These are phyloP conservation scores for Meliscaeva auricollis DNA, from an alignment of 2,888 invertebrate genomes.

Conservation along the genomic window DNA sequence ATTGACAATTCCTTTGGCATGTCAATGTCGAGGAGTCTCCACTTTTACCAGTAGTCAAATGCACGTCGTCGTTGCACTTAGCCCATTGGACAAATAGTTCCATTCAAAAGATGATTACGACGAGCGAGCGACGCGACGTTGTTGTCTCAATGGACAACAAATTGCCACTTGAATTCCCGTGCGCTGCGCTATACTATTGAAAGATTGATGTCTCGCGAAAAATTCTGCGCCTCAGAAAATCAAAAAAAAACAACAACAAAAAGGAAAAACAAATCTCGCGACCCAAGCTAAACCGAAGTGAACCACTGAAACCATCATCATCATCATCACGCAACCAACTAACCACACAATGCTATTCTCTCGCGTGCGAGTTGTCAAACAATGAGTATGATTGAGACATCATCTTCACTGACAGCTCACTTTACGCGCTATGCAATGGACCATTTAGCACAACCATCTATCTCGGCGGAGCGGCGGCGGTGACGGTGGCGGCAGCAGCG, in stretches of 20 bases:
- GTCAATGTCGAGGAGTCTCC: conserved; percentile 34
- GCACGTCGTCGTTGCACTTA: conserved; percentile 1
- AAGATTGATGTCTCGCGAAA: conserved; percentile 49
- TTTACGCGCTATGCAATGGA: conserved; percentile 58
- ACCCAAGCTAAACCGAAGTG: conserved; percentile 8
- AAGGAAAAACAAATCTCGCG: not conserved
- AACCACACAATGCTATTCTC: conserved; percentile 58
- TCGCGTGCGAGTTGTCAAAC: conserved; percentile 74
- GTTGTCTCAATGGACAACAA: conserved; percentile 64
- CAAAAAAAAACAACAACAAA: conserved; percentile 2
- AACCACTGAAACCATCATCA: conserved; percentile 24
- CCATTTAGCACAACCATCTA: conserved; percentile 60
- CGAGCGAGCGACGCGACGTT: not conserved
- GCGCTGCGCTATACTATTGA: not conserved
- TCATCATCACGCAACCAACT: conserved; percentile 17
- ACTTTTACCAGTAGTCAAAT: conserved; percentile 17
- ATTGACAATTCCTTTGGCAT: conserved; percentile 47
- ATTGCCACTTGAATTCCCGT: conserved; percentile 67
- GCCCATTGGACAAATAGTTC: conserved; percentile 5
- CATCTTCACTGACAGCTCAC: conserved; percentile 73
- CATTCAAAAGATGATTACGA: conserved; percentile 27
- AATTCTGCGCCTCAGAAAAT: conserved; percentile 27
- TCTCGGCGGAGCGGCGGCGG: not conserved
- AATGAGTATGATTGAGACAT: conserved; percentile 74
- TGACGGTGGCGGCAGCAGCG: not conserved